These are phyloP conservation scores for Pyrrhura leucotis DNA, from an alignment of 2,797 vertebrate species.

Conservation along the genomic window DNA sequence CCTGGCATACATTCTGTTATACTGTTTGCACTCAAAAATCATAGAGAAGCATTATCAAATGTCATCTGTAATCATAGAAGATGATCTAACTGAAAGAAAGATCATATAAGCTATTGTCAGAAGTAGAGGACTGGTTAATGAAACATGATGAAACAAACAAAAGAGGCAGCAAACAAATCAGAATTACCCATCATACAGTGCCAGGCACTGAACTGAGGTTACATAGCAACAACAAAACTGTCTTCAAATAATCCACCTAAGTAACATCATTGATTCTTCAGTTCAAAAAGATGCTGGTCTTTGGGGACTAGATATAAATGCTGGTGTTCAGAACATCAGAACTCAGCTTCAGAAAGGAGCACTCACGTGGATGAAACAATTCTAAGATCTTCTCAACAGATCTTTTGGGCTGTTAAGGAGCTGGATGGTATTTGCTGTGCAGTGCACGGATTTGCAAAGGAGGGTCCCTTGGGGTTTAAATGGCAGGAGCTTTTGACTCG, in stretches of 20 bases:
- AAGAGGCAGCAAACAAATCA: conserved; percentile 22
- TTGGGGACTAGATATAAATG: conserved; percentile 41
- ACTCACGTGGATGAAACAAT: conserved; percentile 37
- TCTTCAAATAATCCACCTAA: conserved; percentile 51
- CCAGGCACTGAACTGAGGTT: conserved; percentile 5
- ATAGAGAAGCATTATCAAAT: conserved; percentile 12
- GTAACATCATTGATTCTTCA: conserved; percentile 49
- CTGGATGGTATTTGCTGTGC: not conserved
- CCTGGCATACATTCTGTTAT: not conserved
- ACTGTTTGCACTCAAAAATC: conserved; percentile 43
- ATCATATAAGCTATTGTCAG: not conserved
- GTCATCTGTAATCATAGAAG: conserved; percentile 18
- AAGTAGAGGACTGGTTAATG: not conserved
- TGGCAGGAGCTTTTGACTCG: conserved; percentile 6
- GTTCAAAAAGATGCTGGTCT: conserved; percentile 40
- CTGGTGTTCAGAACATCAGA: conserved; percentile 42
- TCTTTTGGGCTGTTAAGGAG: conserved; percentile 6
- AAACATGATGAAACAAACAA: not conserved
- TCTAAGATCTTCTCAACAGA: conserved; percentile 5
- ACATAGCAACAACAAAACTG: conserved; percentile 38
- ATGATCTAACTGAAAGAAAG: conserved; percentile 1
- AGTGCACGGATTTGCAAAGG: not conserved
- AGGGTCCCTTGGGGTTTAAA: not conserved
- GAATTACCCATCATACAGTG: not conserved
- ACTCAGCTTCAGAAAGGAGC: conserved; percentile 23